Base-by-base conservation (phyloP, 1,140 invertebrate species). In the Phortica variegata region DNA sequence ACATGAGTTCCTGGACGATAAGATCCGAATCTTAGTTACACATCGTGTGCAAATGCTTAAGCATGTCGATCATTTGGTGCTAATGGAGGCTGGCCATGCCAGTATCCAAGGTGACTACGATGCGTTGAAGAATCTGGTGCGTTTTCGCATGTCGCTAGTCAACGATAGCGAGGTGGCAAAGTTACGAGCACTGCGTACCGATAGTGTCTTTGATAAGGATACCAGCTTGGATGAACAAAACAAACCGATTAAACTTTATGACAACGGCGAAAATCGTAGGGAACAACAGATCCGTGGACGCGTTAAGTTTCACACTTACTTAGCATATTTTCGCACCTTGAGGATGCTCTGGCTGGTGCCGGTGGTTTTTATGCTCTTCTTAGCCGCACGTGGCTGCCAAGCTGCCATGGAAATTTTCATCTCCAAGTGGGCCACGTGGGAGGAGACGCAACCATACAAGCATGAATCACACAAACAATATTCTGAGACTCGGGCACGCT, bases 21-120 rank as follows among this genome's bases (percentile, higher is more conserved):
- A 79, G 83, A 90, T 79, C 60, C 89, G 75, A 2, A 85, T 86
- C 7, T 75, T 96, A 23, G 90, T 93, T 7, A 96, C 92, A 0
- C 92, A 96, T 79, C 91, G 94, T 61, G 78, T 95, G 5, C 89
- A 94, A 52, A 88, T 89, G 62, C 80, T 96, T 3, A 87, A 87
- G 61, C 78, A 82, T 36, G 90, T 88, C 0, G 84, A 91, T 65
- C 82, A 81, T 61, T 76, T 83, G 69, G 77, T 94, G 6, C 83
- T 84, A 57, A 79, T 80, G 29, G 79, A 80, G 26, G 80, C 83
- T 73, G 86, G 82, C 0, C 60, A 52, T 8, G 61, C 77, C 19
- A 49, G 76, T 16, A 53, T 69, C 0, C 65, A 69, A 21, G 79
- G 79, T 0, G 73, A 60, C 0, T 78, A 77, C 15, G 63, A 71